Base-by-base conservation (phyloP, 2,888 invertebrate genomes). In the Dolomedes plantarius region DNA sequence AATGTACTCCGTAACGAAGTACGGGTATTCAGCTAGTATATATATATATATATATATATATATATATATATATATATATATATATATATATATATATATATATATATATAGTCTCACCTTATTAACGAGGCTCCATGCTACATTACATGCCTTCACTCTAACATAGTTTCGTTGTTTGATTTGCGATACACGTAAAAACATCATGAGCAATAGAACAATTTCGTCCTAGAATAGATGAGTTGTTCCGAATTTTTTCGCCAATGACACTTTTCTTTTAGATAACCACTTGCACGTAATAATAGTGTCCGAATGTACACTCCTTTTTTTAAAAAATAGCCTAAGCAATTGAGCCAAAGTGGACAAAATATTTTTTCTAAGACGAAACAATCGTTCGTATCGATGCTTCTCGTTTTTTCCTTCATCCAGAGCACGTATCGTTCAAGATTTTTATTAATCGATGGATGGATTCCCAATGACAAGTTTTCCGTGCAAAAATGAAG, bases 381-480 rank as follows among this genome's bases (percentile, higher is more conserved):
- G 56, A 56, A 1, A 65, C 28, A 65, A 65, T 46, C 36, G 36
- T 62, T 62, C 31, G 28, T 46, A 36, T 74, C 28, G 9, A 36
- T 64, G 32, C 41, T 29, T 68, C 11, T 62, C 68, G n/a, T 19
- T 65, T 62, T n/a, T 65, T 62, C 39, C 50, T 72, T 68, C 39
- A 82, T 75, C 82, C 75, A 29, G 31, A 50, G 67, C 82, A 82
- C 82, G 82, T 82, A 75, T 64, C 69, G 62, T 64, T 74, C 69
- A 64, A 71, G 82, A 64, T 82, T 82, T 80, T 82, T 82, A 75
- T 76, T 75, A 82, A 82, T 82, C 82, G 82, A 69, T 71, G 41
- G 41, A 82, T 82, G 68, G 75, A 82, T 82, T 82, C 71, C 71
- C 75, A 71, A 82, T 75, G 82, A 82, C 82, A 82, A 76, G 75